Base-by-base conservation (phyloP, 2,888 invertebrate genomes). In the Troglohyphantes excavatus region DNA sequence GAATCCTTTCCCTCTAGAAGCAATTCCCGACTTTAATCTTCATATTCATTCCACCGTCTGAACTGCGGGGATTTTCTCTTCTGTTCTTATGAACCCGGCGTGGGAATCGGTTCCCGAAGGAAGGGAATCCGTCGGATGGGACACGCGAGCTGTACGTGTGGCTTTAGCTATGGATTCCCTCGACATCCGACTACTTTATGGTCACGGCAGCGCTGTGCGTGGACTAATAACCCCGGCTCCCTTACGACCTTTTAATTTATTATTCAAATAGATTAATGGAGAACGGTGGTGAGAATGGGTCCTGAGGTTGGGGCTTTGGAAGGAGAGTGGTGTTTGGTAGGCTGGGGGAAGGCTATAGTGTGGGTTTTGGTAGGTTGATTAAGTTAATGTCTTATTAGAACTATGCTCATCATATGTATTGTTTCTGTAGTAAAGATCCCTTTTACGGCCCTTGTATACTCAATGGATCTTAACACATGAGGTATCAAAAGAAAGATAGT, bases 201-300 rank as follows among this genome's bases (percentile, higher is more conserved):
- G 53, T n/a, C 53, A 53, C 65, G 17, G 29, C 6, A 65, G 0
- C 6, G 26, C 26, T 19, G 53, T n/a, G 26, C 73, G 73, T 73
- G 53, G 27, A 46, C 21, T 13, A 21, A 61, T 61, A 19, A 61
- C 33, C 26, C 17, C 23, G 11, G 53, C 26, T 27, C 73, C 53
- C 65, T 68, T 23, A 29, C 27, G 79, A 53, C 53, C 53, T 53
- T 68, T 81, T 79, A 53, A 79, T 79, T 68, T 81, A 81, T 46
- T 81, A 81, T 81, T 81, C 79, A 68, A 23, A 27, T 67, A 29
- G 27, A 76, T 61, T 76, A 76, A 76, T 61, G 75, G 13, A 5
- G n/a, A 17, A n/a, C 13, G 5, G n/a, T n/a, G n/a, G 17, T 13
- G 53, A 5, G 5, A 5, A n/a, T 5, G 53, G 53, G 17, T n/a